Evolutionary conservation across 2,888 invertebrate species (phyloP).

Genomic region (Erebia epiphron): DNA sequence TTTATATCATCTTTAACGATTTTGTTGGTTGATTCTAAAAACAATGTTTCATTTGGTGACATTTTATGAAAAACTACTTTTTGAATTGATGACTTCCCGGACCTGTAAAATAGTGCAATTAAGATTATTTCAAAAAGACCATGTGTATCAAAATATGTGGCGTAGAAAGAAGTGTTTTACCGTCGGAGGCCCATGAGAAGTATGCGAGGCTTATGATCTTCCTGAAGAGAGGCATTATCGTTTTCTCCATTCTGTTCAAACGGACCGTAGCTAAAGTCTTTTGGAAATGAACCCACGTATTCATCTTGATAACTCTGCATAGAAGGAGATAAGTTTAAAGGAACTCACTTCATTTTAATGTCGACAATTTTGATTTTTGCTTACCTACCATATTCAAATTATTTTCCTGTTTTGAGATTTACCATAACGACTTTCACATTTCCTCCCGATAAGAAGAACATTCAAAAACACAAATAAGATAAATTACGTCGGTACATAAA

Average conservation of each 20-base stretch:
- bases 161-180: conserved; percentile 64
- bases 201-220: conserved; percentile 95
- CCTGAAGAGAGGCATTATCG: conserved; percentile 81
- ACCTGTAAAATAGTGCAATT: conserved; percentile 83
- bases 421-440: conserved; percentile 29
- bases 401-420: conserved; percentile 13
- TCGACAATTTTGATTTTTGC: conserved; percentile 13
- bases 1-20: conserved; percentile 99
- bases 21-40: conserved; percentile 98
- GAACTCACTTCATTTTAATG: conserved; percentile 15
- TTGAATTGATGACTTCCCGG: conserved; percentile 99
- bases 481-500: conserved; percentile 16
- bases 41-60: conserved; percentile 99
- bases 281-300: conserved; percentile 89
- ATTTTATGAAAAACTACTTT: conserved; percentile 99
- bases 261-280: conserved; percentile 95
- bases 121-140: neutral
- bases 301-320: conserved; percentile 82
- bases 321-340: conserved; percentile 28
- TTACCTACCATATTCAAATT: conserved; percentile 38
- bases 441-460: conserved; percentile 16
- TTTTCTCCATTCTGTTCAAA: conserved; percentile 92
- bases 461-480: conserved; percentile 20
- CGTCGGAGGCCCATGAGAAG: conserved; percentile 96
- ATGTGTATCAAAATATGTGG: neutral